These are phyloP conservation scores for Lasioglossum malachurum DNA, from an alignment of 2,888 invertebrate species.

Conservation along the genomic window DNA sequence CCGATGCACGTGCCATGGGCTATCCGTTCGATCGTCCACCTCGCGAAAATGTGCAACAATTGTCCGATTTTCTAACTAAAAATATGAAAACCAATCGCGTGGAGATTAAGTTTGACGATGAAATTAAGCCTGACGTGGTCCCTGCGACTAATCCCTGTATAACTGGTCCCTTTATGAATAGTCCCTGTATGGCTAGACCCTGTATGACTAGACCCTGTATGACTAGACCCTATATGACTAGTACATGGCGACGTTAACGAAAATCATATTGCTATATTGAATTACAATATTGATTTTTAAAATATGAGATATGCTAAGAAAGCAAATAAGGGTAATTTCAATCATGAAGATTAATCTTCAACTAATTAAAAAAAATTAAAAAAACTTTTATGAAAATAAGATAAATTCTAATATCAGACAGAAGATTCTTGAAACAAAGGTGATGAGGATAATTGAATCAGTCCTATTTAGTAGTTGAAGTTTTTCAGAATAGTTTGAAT, in stretches of 20 bases:
- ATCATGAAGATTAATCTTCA: neutral
- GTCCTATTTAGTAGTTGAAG: no score
- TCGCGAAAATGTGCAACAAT: conserved; percentile 86
- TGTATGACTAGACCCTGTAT: no score
- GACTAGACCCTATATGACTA: no score
- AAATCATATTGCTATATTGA: neutral
- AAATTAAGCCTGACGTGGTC: conserved; percentile 82
- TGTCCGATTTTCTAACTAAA: conserved; percentile 89
- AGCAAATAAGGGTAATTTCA: neutral
- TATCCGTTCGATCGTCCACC: conserved; percentile 91
- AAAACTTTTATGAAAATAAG: no score
- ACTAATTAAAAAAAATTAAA: neutral
- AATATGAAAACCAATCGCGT: conserved; percentile 90
- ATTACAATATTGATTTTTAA: neutral
- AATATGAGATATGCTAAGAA: neutral
- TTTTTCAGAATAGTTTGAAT: no score
- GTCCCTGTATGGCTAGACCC: no score
- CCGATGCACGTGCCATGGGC: conserved; percentile 94
- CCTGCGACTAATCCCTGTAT: neutral
- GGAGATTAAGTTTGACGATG: conserved; percentile 87
- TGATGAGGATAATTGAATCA: neutral
- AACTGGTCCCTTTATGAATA: no score
- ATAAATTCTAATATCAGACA: no score
- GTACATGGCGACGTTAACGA: neutral
- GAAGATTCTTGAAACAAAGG: no score